Conservation (phyloP, 2,113 vertebrate genomes). For the Pogonocichla stellata region DNA sequence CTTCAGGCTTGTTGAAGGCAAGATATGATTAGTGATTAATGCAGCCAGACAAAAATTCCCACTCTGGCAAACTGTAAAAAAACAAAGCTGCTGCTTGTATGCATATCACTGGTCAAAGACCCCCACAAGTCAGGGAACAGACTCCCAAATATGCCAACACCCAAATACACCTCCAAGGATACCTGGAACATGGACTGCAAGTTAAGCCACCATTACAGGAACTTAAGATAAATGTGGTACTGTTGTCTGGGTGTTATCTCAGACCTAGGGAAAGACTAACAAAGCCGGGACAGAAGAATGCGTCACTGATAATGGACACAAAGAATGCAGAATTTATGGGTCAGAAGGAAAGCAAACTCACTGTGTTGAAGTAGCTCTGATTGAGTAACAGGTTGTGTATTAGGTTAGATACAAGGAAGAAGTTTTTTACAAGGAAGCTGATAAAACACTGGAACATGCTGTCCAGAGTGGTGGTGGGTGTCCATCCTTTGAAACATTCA, state of each 20-base stretch:
- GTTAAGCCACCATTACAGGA: not conserved
- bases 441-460: not conserved
- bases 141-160: rapidly evolving
- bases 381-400: not conserved
- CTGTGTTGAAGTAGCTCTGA: not conserved
- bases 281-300: not conserved
- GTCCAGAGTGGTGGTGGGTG: no score
- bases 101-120: not conserved
- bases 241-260: not conserved
- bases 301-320: not conserved
- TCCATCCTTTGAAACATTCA: not conserved
- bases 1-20: not conserved
- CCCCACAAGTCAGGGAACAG: not conserved
- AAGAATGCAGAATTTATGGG: not conserved
- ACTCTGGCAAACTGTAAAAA: not conserved
- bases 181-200: not conserved
- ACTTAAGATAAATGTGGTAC: not conserved
- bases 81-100: not conserved
- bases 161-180: not conserved
- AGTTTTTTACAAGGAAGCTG: not conserved
- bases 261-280: not conserved
- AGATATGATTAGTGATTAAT: not conserved
- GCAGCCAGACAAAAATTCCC: not conserved
- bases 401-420: not conserved
- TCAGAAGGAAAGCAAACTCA: not conserved